These are phyloP conservation scores for Antechinus flavipes DNA, from an alignment of 2,113 vertebrate species.

Conservation along the genomic window DNA sequence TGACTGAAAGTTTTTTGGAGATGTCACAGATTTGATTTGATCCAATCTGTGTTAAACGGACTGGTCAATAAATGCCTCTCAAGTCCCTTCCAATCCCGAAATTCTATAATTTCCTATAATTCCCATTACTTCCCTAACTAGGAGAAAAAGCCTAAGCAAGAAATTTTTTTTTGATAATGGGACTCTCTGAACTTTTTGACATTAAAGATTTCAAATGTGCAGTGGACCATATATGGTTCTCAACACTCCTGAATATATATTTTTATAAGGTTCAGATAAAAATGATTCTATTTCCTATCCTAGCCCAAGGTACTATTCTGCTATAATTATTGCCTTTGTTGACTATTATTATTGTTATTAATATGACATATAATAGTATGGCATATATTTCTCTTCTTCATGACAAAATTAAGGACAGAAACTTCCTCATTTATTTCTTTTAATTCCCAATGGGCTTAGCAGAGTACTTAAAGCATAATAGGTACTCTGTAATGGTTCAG, in stretches of 20 bases:
- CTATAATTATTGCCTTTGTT: background rate
- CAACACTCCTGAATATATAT: background rate
- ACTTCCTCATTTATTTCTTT: background rate
- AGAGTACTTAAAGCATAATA: background rate
- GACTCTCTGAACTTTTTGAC: background rate
- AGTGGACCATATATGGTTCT: background rate
- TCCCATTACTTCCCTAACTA: background rate
- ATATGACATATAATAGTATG: background rate
- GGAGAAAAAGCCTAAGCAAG: background rate
- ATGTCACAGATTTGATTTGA: background rate
- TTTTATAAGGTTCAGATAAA: background rate
- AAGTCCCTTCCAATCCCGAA: background rate
- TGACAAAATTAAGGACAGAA: background rate
- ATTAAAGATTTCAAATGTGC: background rate
- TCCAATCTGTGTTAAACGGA: background rate
- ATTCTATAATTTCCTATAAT: background rate
- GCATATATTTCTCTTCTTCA: background rate
- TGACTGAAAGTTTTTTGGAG: background rate
- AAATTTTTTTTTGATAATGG: background rate
- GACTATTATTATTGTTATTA: background rate
- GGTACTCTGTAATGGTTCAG: background rate
- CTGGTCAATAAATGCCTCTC: background rate
- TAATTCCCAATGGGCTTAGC: background rate
- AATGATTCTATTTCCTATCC: background rate
- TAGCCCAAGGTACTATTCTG: background rate